Percentiles rank a stretch among this genome's conserved stretches.
phyloP scores from a whole-genome alignment of 2,888 invertebrate species.

The Heliconius charithonia region DNA sequence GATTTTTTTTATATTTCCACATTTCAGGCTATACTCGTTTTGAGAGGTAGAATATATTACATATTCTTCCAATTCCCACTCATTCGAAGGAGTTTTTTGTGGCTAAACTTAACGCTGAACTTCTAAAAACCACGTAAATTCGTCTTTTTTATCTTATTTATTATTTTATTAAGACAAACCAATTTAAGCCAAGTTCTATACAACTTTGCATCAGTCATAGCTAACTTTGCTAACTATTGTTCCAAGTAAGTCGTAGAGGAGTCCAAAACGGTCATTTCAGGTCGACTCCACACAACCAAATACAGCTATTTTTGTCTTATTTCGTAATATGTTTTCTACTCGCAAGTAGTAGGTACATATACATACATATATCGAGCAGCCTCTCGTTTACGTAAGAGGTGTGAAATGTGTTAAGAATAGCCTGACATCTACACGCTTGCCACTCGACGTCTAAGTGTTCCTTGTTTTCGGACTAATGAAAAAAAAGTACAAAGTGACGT shows the following conservation, averaged over 20 bases:
- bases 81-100: neutral
- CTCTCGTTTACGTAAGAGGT: constrained; percentile 56
- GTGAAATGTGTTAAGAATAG: constrained; percentile 61
- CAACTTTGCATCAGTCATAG: neutral
- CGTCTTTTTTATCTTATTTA: neutral
- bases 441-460: neutral
- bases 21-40: neutral
- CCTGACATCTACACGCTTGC: constrained; percentile 33
- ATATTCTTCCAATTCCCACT: neutral
- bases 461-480: neutral
- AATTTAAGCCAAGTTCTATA: neutral
- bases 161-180: neutral
- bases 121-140: neutral
- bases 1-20: neutral
- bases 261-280: neutral
- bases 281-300: neutral
- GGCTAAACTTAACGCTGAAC: neutral
- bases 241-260: neutral
- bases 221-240: neutral
- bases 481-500: neutral
- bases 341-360: neutral
- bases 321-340: constrained; percentile 15
- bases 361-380: constrained; percentile 36
- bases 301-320: constrained; percentile 23
- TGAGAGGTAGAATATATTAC: neutral